Evolutionary conservation across 1,140 invertebrate species (phyloP).

Genomic region (Pantala flavescens): DNA sequence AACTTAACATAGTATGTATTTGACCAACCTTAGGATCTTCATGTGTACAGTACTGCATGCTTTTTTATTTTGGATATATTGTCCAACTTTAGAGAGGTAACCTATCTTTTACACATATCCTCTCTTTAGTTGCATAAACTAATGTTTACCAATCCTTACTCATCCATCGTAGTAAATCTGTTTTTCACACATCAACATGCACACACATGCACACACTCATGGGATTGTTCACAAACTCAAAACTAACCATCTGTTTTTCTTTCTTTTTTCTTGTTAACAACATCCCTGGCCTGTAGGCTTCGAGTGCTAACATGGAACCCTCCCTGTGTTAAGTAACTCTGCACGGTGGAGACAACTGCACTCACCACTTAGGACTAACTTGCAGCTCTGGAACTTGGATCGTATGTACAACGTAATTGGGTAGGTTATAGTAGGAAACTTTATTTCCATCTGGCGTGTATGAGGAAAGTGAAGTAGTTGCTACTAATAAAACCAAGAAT

Average conservation of each 20-base stretch:
- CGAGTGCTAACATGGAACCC: constrained; percentile 14
- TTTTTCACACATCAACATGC: neutral
- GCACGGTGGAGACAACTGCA: constrained; percentile 17
- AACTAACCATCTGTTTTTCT: constrained; percentile 10
- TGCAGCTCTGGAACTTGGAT: constrained; percentile 16
- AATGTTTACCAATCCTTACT: neutral
- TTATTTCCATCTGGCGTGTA: neutral
- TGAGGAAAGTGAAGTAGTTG: constrained; percentile 6
- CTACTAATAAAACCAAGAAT: neutral
- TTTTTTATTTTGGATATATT: neutral
- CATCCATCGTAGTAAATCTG: neutral
- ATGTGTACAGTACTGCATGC: constrained; percentile 4
- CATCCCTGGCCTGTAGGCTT: constrained; percentile 6
- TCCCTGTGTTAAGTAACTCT: constrained; percentile 17
- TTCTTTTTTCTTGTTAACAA: constrained; percentile 10
- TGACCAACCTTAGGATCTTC: neutral
- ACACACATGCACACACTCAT: neutral
- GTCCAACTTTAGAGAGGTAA: neutral
- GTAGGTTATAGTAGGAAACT: constrained; percentile 12
- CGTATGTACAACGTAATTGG: neutral
- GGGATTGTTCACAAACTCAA: neutral
- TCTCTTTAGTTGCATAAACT: neutral
- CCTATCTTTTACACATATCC: neutral
- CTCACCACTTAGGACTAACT: constrained; percentile 17
- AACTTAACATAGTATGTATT: constrained; percentile 4